Base-by-base conservation (phyloP, 2,888 invertebrate genomes). In the Villa cingulata region DNA sequence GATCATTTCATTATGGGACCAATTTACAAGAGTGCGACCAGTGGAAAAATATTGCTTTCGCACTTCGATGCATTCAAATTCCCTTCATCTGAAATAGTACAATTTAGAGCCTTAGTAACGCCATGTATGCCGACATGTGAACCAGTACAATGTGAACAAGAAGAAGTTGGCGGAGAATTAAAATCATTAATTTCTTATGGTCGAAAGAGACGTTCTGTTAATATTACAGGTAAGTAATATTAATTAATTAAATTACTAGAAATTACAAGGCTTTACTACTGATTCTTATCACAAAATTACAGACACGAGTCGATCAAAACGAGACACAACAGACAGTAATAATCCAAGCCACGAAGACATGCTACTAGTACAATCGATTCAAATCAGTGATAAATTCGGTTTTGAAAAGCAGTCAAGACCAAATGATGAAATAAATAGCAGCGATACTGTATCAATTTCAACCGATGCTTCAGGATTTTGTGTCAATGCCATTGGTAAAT, bases 31-130 rank as follows among this genome's bases (percentile, higher is more conserved):
- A 85, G 87, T 37, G 75, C 78, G 38, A 74, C 79, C 58, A 78
- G 81, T 51, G 84, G 84, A 70, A 88, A 89, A 78, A 79, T 86
- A 58, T 73, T 92, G 52, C 72, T 90, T 51, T 90, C 91, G 45
- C 85, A 88, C 71, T 92, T 94, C 72, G 92, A 92, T 68, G 92
- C 92, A 36, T 94, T 94, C 78, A 92, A 94, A 70, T 94, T 94
- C 75, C 92, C 92, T 39, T 90, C 90, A 43, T 90, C 90, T 15
- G 91, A 92, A 66, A 85, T 90, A 41, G 92, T 94, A 2, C 92
- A 92, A 66, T 94, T 94, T 81, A 81, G 91, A 53, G 92, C 92
- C n/a, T 70, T 92, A 61, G 91, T 94, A 37, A 91, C 91, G 3
- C 92, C 92, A 1, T 92, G 92, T 68, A 85, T 94, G 83, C 91